phyloP scores from a whole-genome alignment of 35 echinoderm and acorn worm genomes.

The Holothuria glaberrima region DNA sequence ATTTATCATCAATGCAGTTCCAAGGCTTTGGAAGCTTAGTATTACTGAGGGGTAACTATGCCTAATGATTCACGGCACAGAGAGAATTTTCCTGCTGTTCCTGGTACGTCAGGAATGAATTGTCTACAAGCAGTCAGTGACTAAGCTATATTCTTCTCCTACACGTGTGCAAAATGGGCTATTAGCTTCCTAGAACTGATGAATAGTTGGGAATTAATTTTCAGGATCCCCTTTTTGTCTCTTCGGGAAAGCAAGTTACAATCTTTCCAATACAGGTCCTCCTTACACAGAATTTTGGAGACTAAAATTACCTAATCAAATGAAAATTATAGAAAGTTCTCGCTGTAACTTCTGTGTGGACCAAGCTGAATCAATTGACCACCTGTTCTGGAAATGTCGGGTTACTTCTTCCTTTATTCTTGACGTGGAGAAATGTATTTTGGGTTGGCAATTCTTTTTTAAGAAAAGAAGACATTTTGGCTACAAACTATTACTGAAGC shows the following conservation, averaged over 20 bases:
- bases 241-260: neutral
- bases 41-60: neutral
- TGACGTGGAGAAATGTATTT: too few species aligned
- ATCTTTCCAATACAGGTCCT: constrained; percentile 35
- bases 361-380: neutral
- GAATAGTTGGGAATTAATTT: too few species aligned
- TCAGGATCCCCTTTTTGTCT: neutral
- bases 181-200: too few species aligned
- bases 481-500: too few species aligned
- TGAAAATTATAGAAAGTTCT: too few species aligned
- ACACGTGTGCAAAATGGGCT: neutral
- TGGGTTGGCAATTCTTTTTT: too few species aligned
- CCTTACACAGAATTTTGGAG: neutral
- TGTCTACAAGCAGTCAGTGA: neutral
- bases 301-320: constrained; percentile 2
- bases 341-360: neutral
- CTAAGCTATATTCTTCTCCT: neutral
- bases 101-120: neutral
- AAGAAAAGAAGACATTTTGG: neutral
- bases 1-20: neutral
- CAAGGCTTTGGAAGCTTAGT: neutral
- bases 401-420: too few species aligned
- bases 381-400: too few species aligned
- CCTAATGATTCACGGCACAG: neutral
- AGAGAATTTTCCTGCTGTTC: neutral